Conservation (phyloP, 2,113 vertebrate genomes). For the Myodes glareolus region DNA sequence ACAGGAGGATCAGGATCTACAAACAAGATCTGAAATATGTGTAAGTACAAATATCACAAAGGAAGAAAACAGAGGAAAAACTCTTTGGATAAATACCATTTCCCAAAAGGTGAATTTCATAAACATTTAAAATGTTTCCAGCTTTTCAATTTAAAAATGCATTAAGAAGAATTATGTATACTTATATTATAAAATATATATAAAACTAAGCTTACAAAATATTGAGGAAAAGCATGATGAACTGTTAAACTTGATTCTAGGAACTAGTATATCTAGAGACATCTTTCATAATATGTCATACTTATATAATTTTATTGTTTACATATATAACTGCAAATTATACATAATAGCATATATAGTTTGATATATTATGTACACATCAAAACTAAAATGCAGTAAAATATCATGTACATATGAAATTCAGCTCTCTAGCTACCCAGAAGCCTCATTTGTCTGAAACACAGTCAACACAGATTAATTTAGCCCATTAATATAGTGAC, state of each 20-base stretch:
- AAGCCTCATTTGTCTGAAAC: neutral
- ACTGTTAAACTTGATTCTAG: constrained; percentile 30
- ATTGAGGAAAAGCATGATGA: neutral
- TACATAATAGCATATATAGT: neutral
- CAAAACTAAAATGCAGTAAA: neutral
- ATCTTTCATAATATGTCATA: neutral
- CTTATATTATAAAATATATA: neutral
- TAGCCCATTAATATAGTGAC: neutral
- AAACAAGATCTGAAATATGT: neutral
- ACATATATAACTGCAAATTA: neutral
- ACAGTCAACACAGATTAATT: neutral
- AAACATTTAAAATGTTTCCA: constrained; percentile 31
- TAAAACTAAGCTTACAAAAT: neutral
- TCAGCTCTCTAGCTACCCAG: constrained; percentile 12
- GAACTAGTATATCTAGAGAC: neutral
- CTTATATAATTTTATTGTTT: neutral
- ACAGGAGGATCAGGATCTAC: neutral
- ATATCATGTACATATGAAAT: neutral
- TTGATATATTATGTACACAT: constrained; percentile 22
- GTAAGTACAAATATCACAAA: constrained; percentile 48
- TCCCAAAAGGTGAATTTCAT: constrained; percentile 32
- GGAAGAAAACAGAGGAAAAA: constrained; percentile 5
- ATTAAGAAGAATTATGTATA: neutral
- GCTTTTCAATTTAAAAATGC: constrained; percentile 40
- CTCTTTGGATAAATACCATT: constrained; percentile 12